Evolutionary conservation across 2,888 invertebrate species (phyloP), one percentile per base, ranked within the genome.

Genomic region (Coronaproctus castanopsis): DNA sequence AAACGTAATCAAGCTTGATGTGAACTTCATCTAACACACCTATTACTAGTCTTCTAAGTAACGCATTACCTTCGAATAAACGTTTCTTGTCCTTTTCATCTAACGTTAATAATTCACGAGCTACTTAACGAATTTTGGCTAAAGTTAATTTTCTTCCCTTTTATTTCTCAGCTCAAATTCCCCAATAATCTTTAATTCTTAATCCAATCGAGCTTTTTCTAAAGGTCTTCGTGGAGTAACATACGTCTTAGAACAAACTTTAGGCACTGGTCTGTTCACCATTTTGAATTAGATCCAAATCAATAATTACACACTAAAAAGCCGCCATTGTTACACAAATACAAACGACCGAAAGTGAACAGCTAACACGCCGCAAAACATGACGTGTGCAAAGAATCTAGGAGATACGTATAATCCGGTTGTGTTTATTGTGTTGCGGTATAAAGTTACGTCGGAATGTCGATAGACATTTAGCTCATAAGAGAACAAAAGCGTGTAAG

Each of bases 1-100:
- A 80, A 67, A 99, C 98, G 70, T 98, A 98, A 97, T 99, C 98
- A 69, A 99, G 92, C 77, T 98, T 99, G 98, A 99, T 99, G 70
- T 91, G 85, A 67, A 84, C 81, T 74, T 99, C 98, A 69, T 95
- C 93, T 72, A 98, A 77, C 64, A 99, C 98, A 68, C 98, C 98
- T 67, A 98, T 93, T 61, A 99, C 97, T 68, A 99, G 76, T 74
- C 98, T 90, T 78, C 98, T 87, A 68, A 98, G 79, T 59, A 98
- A 80, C 18, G 98, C 98, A 75, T 99, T 99, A 76, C 98, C 98
- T 84, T 99, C 97, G 73, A 99, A 99, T 69, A 99, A 80, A 72
- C 98, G 83, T 71, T 90, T 88, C 50, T 87, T 87, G 66, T 99
- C 97, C 74, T 97, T 99, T 75, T 98, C 98, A 70, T 99, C 98